Percentiles rank a stretch among this genome's conserved stretches.
phyloP scores from a whole-genome alignment of 2,797 vertebrate species.

The Sylvilagus floridanus region DNA sequence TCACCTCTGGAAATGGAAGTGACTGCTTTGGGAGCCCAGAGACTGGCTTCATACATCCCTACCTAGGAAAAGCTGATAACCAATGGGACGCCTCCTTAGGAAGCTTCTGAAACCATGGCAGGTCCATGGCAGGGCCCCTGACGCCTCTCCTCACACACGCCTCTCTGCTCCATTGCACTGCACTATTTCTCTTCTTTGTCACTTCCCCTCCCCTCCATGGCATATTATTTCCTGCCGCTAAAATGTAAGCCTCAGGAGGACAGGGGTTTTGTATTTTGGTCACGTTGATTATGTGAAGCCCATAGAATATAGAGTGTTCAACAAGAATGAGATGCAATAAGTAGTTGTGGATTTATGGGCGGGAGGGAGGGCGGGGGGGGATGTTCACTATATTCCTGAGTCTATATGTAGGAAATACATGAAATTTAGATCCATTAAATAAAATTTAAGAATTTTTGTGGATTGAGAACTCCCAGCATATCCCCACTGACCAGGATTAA shows the following conservation, averaged over 20 bases:
- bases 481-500: background rate
- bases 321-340: slow-evolving; percentile 12
- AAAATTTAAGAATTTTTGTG: background rate
- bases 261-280: background rate
- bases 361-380: no score
- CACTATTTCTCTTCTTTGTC: background rate
- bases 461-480: background rate
- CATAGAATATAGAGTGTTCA: background rate
- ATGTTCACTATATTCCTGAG: no score
- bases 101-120: background rate
- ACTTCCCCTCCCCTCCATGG: background rate
- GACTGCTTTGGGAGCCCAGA: background rate
- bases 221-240: background rate
- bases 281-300: background rate
- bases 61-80: background rate
- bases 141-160: no score
- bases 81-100: background rate
- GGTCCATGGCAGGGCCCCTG: background rate
- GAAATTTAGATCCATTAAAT: no score
- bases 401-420: no score
- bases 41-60: background rate
- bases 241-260: slow-evolving; percentile 10
- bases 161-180: background rate
- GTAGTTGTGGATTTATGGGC: background rate
- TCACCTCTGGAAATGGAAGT: background rate